Percentiles rank a stretch among this genome's conserved stretches.
These are phyloP conservation scores for Bombus waltoni DNA, from an alignment of 1,140 invertebrate species.

Conservation along the genomic window DNA sequence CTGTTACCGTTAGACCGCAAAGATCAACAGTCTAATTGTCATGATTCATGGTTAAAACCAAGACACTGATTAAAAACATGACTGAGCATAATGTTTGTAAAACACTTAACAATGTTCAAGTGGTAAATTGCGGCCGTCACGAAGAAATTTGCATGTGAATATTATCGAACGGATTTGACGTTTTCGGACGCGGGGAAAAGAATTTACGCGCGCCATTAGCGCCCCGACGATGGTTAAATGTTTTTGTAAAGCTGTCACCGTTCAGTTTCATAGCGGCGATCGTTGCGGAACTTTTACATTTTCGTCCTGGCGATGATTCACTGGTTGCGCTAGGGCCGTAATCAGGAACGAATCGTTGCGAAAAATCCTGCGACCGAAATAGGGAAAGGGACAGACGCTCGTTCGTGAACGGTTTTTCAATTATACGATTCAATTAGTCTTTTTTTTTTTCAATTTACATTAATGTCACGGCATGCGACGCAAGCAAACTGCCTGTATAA, in stretches of 20 bases:
- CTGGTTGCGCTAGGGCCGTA: not conserved
- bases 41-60: no score
- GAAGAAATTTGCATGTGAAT: slow-evolving; percentile 44
- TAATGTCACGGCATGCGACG: not conserved
- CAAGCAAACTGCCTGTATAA: not conserved
- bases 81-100: no score
- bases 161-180: slow-evolving; percentile 42
- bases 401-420: slow-evolving; percentile 1
- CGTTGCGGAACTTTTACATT: slow-evolving; percentile 36
- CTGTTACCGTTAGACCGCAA: not conserved
- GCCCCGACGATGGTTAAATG: slow-evolving; percentile 49
- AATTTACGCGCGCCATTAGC: slow-evolving; percentile 57
- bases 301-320: not conserved
- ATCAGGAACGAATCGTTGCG: not conserved
- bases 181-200: slow-evolving; percentile 26
- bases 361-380: not conserved
- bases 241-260: slow-evolving; percentile 52
- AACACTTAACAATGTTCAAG: not conserved
- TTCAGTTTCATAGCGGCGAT: slow-evolving; percentile 31
- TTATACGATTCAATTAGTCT: not conserved
- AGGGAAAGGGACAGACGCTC: not conserved
- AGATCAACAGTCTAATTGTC: no score
- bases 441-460: slow-evolving; percentile 11
- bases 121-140: slow-evolving; percentile 44
- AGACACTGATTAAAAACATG: no score